Percentiles rank a stretch among this genome's conserved stretches.
Conservation (phyloP, 2,888 invertebrate species). For the Octonoba sinensis region DNA sequence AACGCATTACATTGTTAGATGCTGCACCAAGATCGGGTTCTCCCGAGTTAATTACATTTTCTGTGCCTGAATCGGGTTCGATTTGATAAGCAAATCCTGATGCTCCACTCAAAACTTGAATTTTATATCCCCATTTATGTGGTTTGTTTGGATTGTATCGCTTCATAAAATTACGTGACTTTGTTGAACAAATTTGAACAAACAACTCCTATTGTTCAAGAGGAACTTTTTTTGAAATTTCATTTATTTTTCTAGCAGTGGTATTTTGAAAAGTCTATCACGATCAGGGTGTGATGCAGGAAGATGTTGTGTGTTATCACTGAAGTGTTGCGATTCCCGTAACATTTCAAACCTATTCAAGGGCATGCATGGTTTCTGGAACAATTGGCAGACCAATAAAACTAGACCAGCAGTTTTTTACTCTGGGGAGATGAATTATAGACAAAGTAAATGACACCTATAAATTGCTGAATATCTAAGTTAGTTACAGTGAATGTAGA, state of each 20-base stretch:
- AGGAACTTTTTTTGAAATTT: not conserved
- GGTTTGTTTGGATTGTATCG: conserved; percentile 43
- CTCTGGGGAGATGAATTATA: too few relatives aligned
- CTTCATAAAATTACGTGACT: conserved; percentile 15
- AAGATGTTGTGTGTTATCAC: too few relatives aligned
- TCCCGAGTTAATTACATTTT: not conserved
- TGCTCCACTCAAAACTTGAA: conserved; percentile 26
- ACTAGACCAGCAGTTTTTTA: too few relatives aligned
- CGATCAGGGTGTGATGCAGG: not conserved
- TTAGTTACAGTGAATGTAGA: too few relatives aligned
- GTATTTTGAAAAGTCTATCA: conserved; percentile 8
- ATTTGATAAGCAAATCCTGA: conserved; percentile 29
- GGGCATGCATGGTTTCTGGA: too few relatives aligned
- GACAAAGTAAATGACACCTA: too few relatives aligned
- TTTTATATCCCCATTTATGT: conserved; percentile 52
- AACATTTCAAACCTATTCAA: too few relatives aligned
- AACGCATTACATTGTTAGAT: not conserved
- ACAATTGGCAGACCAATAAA: too few relatives aligned
- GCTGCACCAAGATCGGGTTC: conserved; percentile 13
- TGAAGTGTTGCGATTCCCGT: too few relatives aligned
- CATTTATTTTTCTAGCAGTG: not conserved
- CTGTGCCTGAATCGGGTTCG: conserved; percentile 15
- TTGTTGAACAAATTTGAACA: conserved; percentile 34
- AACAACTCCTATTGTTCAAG: conserved; percentile 3
- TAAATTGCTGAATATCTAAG: too few relatives aligned